phyloP scores from a whole-genome alignment of 2,888 invertebrate species.

The Brenthis ino region DNA sequence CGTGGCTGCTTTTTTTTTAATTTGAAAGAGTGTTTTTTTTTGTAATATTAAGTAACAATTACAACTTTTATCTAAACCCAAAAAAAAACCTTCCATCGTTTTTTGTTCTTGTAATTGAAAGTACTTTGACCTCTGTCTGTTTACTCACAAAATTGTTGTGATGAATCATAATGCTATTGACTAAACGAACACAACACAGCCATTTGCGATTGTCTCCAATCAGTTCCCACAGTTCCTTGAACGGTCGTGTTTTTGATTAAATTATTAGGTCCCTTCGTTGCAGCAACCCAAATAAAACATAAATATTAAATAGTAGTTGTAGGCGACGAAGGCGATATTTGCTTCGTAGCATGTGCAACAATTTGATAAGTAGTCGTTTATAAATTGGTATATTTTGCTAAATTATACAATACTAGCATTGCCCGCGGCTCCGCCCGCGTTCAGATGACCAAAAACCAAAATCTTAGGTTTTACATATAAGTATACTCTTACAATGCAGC shows the following conservation, averaged over 20 bases:
- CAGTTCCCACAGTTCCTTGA: slow-evolving; percentile 38
- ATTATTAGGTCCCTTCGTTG: slow-evolving; percentile 52
- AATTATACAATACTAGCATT: too few relatives aligned
- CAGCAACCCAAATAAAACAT: slow-evolving; percentile 47
- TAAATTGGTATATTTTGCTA: not conserved
- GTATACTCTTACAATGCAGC: too few relatives aligned
- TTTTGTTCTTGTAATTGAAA: slow-evolving; percentile 8
- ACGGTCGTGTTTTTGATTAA: slow-evolving; percentile 56
- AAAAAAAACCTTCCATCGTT: not conserved
- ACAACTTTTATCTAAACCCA: not conserved
- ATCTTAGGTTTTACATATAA: too few relatives aligned
- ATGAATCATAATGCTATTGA: slow-evolving; percentile 34
- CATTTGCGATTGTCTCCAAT: slow-evolving; percentile 42
- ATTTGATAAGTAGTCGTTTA: slow-evolving; percentile 23
- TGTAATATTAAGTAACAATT: not conserved
- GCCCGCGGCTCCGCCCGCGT: too few relatives aligned
- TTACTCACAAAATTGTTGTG: slow-evolving; percentile 27
- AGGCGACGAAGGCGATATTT: slow-evolving; percentile 22
- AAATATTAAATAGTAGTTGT: slow-evolving; percentile 39
- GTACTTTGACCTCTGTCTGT: slow-evolving; percentile 27
- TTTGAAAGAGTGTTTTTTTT: not conserved
- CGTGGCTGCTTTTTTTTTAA: too few relatives aligned
- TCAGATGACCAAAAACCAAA: too few relatives aligned
- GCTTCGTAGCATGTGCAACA: slow-evolving; percentile 28
- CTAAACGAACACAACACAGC: slow-evolving; percentile 30